Evolutionary conservation across 2,888 invertebrate genomes (phyloP).

Genomic region (Drosophila infuscata): DNA sequence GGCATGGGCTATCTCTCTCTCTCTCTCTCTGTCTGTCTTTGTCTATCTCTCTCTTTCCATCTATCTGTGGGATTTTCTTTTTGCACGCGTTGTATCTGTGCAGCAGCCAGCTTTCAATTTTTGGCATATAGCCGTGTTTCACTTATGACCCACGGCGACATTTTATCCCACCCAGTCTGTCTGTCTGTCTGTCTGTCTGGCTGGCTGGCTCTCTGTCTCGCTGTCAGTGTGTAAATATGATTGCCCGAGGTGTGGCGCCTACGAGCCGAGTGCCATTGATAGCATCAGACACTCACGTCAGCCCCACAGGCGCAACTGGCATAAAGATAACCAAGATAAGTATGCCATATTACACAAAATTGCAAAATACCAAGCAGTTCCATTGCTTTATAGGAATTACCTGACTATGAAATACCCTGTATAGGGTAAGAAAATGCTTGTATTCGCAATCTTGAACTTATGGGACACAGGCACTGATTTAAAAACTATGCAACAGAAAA

Average conservation of each 20-base stretch:
- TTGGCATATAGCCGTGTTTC: constrained; percentile 75
- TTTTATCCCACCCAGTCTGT: neutral
- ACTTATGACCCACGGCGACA: constrained; percentile 59
- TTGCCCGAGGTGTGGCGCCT: constrained; percentile 54
- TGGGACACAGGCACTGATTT: neutral
- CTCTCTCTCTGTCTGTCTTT: neutral
- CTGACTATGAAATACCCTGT: constrained; percentile 8
- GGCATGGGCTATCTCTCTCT: constrained; percentile 29
- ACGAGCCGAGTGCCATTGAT: constrained; percentile 60
- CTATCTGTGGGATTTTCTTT: constrained; percentile 38
- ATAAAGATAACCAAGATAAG: constrained; percentile 51
- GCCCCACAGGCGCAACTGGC: constrained; percentile 27
- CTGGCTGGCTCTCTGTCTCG: constrained; percentile 10
- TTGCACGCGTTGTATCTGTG: constrained; percentile 50
- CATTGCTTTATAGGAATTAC: too few species aligned
- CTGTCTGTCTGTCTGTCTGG: constrained; percentile 17
- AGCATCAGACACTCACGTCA: constrained; percentile 42
- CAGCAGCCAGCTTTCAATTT: constrained; percentile 67
- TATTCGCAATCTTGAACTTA: too few species aligned
- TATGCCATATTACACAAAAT: constrained; percentile 42
- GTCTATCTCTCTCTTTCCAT: neutral
- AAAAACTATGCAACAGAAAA: neutral
- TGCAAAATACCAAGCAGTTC: constrained; percentile 11
- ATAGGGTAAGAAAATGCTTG: neutral
- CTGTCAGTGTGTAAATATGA: constrained; percentile 56